These are phyloP conservation scores for Leuciscus idus DNA, from an alignment of 2,113 vertebrate species.

Conservation along the genomic window DNA sequence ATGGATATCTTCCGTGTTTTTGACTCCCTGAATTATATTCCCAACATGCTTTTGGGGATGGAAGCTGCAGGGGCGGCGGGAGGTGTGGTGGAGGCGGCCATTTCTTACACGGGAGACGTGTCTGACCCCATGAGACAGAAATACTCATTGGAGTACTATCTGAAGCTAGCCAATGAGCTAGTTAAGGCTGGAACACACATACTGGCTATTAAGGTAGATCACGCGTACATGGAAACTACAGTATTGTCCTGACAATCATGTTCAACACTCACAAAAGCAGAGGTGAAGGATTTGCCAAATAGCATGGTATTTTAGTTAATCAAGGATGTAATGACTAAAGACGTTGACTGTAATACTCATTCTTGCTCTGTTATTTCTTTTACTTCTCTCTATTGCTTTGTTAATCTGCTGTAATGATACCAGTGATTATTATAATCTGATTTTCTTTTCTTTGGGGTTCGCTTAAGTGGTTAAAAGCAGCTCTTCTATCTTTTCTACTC, in stretches of 20 bases:
- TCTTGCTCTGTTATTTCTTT: background rate
- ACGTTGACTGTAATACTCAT: background rate
- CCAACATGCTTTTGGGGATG: constrained; percentile 94
- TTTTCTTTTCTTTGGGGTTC: background rate
- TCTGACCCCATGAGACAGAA: constrained; percentile 88
- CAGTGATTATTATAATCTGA: constrained; percentile 3
- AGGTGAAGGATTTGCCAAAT: background rate
- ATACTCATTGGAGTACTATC: constrained; percentile 88
- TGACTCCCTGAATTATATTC: constrained; percentile 92
- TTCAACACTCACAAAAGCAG: background rate
- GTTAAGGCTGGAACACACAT: constrained; percentile 91
- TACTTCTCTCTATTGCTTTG: background rate
- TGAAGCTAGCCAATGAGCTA: constrained; percentile 85
- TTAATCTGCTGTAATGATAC: constrained; percentile 6
- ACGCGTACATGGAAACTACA: background rate
- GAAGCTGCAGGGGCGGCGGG: constrained; percentile 87
- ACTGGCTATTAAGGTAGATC: constrained; percentile 86
- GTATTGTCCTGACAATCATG: constrained; percentile 8
- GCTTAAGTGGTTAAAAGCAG: constrained; percentile 4
- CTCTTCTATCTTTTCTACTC: background rate
- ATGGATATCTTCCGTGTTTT: constrained; percentile 97
- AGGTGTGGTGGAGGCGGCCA: constrained; percentile 90
- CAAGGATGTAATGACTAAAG: background rate
- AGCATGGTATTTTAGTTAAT: constrained; percentile 20
- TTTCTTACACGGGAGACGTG: constrained; percentile 93